These are phyloP conservation scores for Rana temporaria DNA, from an alignment of 2,113 vertebrate species.

Conservation along the genomic window DNA sequence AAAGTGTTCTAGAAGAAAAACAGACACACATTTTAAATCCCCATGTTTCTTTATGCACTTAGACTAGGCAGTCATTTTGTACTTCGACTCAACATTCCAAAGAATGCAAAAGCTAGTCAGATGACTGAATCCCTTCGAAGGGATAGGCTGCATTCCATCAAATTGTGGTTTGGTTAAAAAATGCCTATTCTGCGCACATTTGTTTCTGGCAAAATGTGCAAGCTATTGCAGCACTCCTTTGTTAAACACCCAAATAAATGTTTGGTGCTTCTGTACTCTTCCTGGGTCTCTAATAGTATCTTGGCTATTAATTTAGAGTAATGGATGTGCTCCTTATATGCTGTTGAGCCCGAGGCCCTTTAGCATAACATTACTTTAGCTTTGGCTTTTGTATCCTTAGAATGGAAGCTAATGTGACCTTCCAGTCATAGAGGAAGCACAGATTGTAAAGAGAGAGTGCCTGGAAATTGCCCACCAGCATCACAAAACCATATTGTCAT, in stretches of 20 bases:
- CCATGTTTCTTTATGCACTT: background rate
- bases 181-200: no score
- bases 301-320: no score
- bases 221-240: background rate
- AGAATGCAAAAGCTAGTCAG: background rate
- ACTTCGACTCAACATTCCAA: background rate
- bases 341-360: conserved; percentile 8
- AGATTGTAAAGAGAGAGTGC: background rate
- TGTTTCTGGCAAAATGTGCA: background rate
- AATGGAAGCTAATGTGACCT: conserved; percentile 2
- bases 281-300: background rate
- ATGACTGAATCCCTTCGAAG: background rate
- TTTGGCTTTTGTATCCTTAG: background rate
- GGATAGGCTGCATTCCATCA: background rate
- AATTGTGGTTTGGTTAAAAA: no score
- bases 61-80: background rate
- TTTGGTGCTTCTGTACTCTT: background rate
- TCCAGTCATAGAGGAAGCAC: background rate
- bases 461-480: conserved; percentile 24
- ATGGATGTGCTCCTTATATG: conserved; percentile 20
- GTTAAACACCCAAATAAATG: background rate
- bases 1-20: no score
- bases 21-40: no score
- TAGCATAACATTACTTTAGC: conserved; percentile 5
- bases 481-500: conserved; percentile 5